Evolutionary conservation across 23 tunicate genomes (phyloP), one percentile per base, ranked within the genome.

Genomic region (Corella eumyota): DNA sequence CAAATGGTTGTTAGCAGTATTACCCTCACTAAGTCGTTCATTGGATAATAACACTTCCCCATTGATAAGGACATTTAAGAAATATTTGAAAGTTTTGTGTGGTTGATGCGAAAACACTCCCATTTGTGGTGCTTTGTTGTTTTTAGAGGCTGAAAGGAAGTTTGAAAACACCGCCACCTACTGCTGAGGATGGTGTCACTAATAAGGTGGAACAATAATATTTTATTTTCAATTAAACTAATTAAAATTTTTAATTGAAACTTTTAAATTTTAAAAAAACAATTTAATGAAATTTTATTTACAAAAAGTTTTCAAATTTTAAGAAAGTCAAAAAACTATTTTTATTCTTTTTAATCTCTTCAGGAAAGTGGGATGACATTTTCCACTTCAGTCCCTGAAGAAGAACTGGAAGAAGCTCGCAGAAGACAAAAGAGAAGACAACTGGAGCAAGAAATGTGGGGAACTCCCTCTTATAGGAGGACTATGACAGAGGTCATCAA

Each of bases 1-100:
- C 80, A 53, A 74, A 32, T 74, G 80, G 80, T n/a, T 74, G 80
- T 74, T 56, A 74, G 80, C 80, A 74, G 80, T 74, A 74, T 71
- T 30, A 53, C 80, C 64, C 80, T 74, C 80, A 74, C 80, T 74
- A 61, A 58, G n/a, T 56, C 80, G 80, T 74, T 74, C 80, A 50
- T 74, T 74, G 80, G 34, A 54, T 53, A 30, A 56, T 64, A 74
- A 74, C 80, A 71, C 80, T 74, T 74, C 80, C 80, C 80, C 80
- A 74, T 74, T 74, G 80, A 64, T 74, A 74, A 74, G 80, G 71
- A 74, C 80, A 34, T n/a, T 55, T 2, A 48, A 2, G 28, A 40
- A 30, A 25, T 58, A n/a, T 44, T 19, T 1, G 24, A 48, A 48
- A 40, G 4, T 38, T 63, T 38, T 13, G 17, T 21, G 40, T 38